A percentile compares a stretch with the other conserved stretches of the same genome.
phyloP scores from a whole-genome alignment of 2,113 vertebrate species.

The Nansenia antarctica region DNA sequence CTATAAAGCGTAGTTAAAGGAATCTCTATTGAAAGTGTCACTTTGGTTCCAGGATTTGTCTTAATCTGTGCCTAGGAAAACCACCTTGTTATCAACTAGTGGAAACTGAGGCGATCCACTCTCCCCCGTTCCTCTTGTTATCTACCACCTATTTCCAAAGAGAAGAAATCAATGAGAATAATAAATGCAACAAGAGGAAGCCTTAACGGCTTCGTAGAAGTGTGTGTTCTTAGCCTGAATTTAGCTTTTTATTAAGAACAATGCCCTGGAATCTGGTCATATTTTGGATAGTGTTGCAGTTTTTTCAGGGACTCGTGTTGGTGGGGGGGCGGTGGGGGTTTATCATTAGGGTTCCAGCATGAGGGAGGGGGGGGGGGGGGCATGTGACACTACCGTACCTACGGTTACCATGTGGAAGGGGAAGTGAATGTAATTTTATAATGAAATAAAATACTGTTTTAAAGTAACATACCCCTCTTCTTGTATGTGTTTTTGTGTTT shows the following conservation, averaged over 20 bases:
- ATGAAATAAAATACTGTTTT: conserved; percentile 50
- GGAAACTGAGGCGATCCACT: too few relatives aligned
- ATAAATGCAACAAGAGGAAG: not conserved
- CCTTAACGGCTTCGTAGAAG: not conserved
- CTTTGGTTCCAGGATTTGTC: too few relatives aligned
- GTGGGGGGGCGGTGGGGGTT: not conserved
- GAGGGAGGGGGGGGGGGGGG: not conserved
- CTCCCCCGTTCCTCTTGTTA: too few relatives aligned
- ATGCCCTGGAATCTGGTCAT: not conserved
- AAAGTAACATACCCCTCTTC: conserved; percentile 22
- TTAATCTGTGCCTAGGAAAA: too few relatives aligned
- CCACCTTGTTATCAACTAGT: too few relatives aligned
- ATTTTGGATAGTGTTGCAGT: not conserved
- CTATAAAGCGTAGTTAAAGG: too few relatives aligned
- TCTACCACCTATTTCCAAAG: too few relatives aligned
- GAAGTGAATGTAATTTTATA: conserved; percentile 67
- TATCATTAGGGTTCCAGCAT: not conserved
- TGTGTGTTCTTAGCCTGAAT: not conserved
- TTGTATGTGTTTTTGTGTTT: not conserved
- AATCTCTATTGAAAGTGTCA: too few relatives aligned
- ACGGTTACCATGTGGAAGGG: conserved; percentile 7
- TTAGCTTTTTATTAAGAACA: not conserved
- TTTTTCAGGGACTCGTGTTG: not conserved
- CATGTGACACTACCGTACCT: not conserved
- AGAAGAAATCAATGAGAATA: not conserved